A percentile compares a stretch with the other conserved stretches of the same genome.
Evolutionary conservation across 2,888 invertebrate species (phyloP).

Genomic region (Cyrtodaria siliqua): DNA sequence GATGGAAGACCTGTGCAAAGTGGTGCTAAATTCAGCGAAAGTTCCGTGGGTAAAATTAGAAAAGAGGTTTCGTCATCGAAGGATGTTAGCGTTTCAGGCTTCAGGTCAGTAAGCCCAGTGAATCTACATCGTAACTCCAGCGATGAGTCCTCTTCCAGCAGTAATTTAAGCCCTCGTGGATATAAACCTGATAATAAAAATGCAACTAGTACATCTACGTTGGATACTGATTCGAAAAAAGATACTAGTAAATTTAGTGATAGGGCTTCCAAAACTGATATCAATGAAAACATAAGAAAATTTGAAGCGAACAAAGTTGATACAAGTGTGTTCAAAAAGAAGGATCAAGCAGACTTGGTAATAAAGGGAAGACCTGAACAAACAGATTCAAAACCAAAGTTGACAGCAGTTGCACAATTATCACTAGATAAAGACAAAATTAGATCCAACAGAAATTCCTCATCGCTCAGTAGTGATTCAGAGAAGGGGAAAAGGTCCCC

Average conservation of each 20-base stretch:
- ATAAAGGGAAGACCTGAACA: conserved; percentile 2
- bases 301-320: conserved; percentile 8
- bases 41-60: conserved; percentile 52
- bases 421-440: conserved; percentile 22
- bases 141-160: conserved; percentile 23
- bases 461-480: conserved; percentile 40
- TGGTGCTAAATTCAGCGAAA: conserved; percentile 32
- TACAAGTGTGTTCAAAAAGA: background rate
- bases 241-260: background rate
- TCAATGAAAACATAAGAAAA: conserved; percentile 55
- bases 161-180: conserved; percentile 53
- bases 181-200: conserved; percentile 34
- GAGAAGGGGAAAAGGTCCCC: conserved; percentile 42
- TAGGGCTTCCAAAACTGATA: conserved; percentile 43
- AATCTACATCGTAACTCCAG: conserved; percentile 31
- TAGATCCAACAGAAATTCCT: conserved; percentile 22
- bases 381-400: conserved; percentile 19
- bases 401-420: conserved; percentile 24
- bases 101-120: conserved; percentile 61
- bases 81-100: conserved; percentile 29
- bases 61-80: conserved; percentile 3
- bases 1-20: background rate
- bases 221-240: background rate
- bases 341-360: background rate
- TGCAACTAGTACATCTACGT: background rate